Percentiles rank a stretch among this genome's conserved stretches.
Conservation (phyloP, 2,113 vertebrate genomes). For the Tiliqua scincoides region DNA sequence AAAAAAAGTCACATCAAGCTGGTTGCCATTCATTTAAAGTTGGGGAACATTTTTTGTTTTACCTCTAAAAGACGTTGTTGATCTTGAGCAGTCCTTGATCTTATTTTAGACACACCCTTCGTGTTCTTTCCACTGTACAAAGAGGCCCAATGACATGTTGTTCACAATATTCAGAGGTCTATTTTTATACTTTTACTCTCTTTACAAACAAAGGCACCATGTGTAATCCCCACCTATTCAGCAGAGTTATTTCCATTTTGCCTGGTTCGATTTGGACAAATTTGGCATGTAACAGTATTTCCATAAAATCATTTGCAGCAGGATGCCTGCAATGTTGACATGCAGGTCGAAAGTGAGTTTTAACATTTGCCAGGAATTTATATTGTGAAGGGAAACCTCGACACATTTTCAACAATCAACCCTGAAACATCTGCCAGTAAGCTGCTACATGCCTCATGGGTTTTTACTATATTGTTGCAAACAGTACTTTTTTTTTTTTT, state of each 20-base stretch:
- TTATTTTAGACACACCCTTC: conserved; percentile 81
- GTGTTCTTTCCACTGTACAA: conserved; percentile 69
- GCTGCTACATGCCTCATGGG: conserved; percentile 61
- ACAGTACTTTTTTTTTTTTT: background rate
- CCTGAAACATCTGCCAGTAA: conserved; percentile 72
- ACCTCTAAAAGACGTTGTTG: conserved; percentile 79
- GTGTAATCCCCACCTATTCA: conserved; percentile 50
- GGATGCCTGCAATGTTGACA: conserved; percentile 74
- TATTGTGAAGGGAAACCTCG: conserved; percentile 75
- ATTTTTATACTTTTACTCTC: conserved; percentile 78
- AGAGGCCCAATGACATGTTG: conserved; percentile 73
- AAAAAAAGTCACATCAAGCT: conserved; percentile 21
- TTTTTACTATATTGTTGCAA: conserved; percentile 53
- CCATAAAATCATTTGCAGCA: conserved; percentile 76
- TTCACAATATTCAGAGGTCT: conserved; percentile 77
- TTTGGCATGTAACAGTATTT: conserved; percentile 73
- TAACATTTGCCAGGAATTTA: conserved; percentile 74
- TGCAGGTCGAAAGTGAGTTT: conserved; percentile 64
- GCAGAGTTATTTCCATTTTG: conserved; percentile 72
- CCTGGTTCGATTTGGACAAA: conserved; percentile 69
- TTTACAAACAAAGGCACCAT: conserved; percentile 76
- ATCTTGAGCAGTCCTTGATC: conserved; percentile 71
- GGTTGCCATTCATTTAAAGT: conserved; percentile 69
- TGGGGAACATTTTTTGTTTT: conserved; percentile 76
- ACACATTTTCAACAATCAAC: conserved; percentile 71